A percentile compares a stretch with the other conserved stretches of the same genome.
Evolutionary conservation across 2,888 invertebrate species (phyloP).

Genomic region (Willowsia nigromaculata): DNA sequence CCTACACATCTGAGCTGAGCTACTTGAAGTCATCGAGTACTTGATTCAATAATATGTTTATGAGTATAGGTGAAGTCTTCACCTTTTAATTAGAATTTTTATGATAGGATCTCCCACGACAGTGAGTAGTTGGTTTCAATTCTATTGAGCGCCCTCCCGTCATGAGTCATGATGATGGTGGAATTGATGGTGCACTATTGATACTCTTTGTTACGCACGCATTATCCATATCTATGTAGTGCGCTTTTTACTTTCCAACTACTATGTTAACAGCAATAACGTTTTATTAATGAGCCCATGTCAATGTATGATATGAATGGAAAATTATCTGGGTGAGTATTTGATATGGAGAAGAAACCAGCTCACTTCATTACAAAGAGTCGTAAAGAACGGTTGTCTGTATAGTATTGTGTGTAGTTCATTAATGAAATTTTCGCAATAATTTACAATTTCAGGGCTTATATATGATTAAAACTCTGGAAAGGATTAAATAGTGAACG

Average conservation of each 20-base stretch:
- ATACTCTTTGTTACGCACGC: neutral
- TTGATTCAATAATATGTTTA: neutral
- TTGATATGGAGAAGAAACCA: neutral
- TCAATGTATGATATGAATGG: neutral
- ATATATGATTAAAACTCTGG: no score
- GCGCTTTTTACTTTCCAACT: neutral
- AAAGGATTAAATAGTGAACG: neutral
- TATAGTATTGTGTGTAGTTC: neutral
- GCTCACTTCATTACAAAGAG: conserved; percentile 49
- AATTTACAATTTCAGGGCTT: no score
- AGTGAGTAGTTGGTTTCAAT: conserved; percentile 13
- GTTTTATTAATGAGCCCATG: neutral
- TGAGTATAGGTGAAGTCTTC: neutral
- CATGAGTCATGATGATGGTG: conserved; percentile 1
- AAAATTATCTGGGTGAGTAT: neutral
- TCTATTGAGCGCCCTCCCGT: conserved; percentile 13
- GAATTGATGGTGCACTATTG: neutral
- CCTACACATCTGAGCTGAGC: no score
- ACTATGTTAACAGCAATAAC: neutral
- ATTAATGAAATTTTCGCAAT: no score
- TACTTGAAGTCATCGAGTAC: no score
- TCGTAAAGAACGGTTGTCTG: conserved; percentile 38
- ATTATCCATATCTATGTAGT: neutral
- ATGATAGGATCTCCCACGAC: conserved; percentile 37
- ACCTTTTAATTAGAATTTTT: conserved; percentile 51